Conservation (phyloP, 2,113 vertebrate species). For the Numenius arquata region DNA sequence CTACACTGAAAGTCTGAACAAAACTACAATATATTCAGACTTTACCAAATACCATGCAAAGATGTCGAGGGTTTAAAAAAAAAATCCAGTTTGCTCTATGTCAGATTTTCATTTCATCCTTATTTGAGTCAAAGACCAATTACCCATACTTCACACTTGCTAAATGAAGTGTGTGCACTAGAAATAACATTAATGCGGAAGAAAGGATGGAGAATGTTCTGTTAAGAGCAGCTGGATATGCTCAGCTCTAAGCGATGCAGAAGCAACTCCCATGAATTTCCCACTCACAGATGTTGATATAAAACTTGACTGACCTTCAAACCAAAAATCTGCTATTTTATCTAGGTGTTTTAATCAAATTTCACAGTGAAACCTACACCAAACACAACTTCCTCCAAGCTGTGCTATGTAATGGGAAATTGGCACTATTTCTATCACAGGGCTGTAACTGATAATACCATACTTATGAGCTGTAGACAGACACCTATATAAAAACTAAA, state of each 20-base stretch:
- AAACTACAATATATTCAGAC: neutral
- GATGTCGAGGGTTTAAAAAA: neutral
- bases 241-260: neutral
- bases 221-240: neutral
- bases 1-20: neutral
- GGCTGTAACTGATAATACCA: neutral
- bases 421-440: neutral
- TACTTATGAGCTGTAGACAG: neutral
- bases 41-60: neutral
- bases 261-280: neutral
- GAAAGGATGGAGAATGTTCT: neutral
- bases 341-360: slow-evolving; percentile 31
- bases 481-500: neutral
- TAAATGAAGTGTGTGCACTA: neutral
- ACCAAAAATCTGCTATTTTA: neutral
- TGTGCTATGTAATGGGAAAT: slow-evolving; percentile 37
- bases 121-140: neutral
- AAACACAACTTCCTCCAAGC: neutral
- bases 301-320: neutral
- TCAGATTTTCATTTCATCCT: neutral
- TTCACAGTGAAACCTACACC: slow-evolving; percentile 30
- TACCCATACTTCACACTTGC: neutral
- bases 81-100: neutral
- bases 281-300: neutral
- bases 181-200: neutral